Base-by-base conservation (phyloP, 2,888 invertebrate species). In the Myathropa florea region DNA sequence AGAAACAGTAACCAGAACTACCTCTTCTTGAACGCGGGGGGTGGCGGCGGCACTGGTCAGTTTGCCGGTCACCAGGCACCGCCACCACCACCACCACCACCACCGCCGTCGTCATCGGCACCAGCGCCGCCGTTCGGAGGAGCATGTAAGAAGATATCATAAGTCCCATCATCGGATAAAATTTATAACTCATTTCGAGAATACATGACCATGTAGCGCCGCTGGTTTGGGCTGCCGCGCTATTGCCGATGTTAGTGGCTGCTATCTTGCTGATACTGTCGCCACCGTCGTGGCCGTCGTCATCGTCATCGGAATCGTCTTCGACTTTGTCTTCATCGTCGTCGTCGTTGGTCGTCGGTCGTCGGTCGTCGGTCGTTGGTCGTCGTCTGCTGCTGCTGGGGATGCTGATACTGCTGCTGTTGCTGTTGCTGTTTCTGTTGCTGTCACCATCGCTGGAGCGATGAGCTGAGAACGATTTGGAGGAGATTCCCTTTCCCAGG, bases 121-220 rank as follows among this genome's bases (percentile, higher is more conserved):
- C 33, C 33, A 10, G 1, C 6, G 46, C 39, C 46, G 63, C 73
- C 71, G 68, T 82, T 86, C 83, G 57, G 67, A 71, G 83, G 86
- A 83, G 73, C 88, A 81, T 92, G 91, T 92, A 92, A 91, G 91
- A 91, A 92, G 91, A 91, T 91, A 91, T 91, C 92, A 91, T 91
- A 91, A 91, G 90, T 91, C 89, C 91, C 92, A 91, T 91, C 91
- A 92, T 91, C 92, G 91, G 91, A 89, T 91, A 91, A 90, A 92
- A 91, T 91, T 91, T 91, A 91, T 92, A 91, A 91, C 92, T 92
- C 91, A 92, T 91, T 92, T 90, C 91, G 88, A 88, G 79, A 76
- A 86, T 86, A 86, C 86, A 86, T 86, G 86, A 83, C 83, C 86
- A 86, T 86, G 86, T 86, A 86, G 86, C 86, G 86, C 86, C 86